Evolutionary conservation across 1,140 invertebrate species (phyloP).

Genomic region (Belonocnema kinseyi): DNA sequence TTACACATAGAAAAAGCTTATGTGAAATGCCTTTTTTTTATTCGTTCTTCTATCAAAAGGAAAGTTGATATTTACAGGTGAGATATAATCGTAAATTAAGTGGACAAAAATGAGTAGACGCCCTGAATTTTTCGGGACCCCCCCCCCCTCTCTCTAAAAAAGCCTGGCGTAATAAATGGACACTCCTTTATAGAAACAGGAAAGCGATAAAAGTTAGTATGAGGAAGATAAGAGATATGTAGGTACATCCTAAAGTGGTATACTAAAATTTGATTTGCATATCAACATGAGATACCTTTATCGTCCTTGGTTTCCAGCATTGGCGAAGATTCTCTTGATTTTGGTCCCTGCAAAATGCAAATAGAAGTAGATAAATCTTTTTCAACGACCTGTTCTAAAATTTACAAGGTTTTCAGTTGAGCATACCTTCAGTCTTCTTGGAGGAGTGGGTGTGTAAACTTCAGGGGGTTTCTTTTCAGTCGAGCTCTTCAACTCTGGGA

Average conservation of each 20-base stretch:
- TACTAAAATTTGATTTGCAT: conserved; percentile 48
- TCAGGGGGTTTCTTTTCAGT: conserved; percentile 60
- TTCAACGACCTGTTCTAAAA: neutral
- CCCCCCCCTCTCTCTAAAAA: no score
- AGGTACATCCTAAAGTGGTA: conserved; percentile 70
- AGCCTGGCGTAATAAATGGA: no score
- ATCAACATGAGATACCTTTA: conserved; percentile 70
- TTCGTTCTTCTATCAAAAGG: no score
- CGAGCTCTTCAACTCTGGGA: conserved; percentile 79
- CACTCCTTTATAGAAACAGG: conserved; percentile 67
- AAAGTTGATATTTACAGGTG: no score
- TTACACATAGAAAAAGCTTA: no score
- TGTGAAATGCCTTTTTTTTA: no score
- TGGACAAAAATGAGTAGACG: no score
- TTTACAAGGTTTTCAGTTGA: neutral
- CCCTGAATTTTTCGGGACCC: no score
- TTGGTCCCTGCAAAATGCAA: conserved; percentile 70
- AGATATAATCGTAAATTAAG: no score
- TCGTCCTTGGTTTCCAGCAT: conserved; percentile 73
- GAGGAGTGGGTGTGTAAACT: conserved; percentile 77
- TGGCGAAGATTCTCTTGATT: conserved; percentile 80
- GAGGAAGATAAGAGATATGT: conserved; percentile 66
- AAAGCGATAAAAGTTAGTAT: conserved; percentile 34
- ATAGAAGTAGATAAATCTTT: conserved; percentile 32
- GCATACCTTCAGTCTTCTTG: conserved; percentile 75